Conservation (phyloP, 1,140 invertebrate genomes). For the Nixonia krombeini region DNA sequence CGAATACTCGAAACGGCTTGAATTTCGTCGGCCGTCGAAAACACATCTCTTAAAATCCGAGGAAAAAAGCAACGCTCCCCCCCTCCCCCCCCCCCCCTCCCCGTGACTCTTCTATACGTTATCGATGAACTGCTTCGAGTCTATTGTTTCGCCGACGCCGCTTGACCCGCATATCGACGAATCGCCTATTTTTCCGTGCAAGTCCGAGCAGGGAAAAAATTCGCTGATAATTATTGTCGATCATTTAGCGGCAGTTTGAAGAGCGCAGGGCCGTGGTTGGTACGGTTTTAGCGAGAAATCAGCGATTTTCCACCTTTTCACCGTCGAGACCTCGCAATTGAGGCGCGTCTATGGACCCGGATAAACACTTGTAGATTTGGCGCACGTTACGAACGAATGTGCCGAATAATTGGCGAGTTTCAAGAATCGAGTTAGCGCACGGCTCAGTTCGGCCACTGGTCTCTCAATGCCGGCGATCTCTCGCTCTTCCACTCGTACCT, state of each 20-base stretch:
- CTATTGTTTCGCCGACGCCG: slow-evolving; percentile 49
- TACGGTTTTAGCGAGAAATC: slow-evolving; percentile 55
- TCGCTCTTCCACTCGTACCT: slow-evolving; percentile 22
- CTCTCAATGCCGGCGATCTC: slow-evolving; percentile 21
- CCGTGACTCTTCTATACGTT: not conserved
- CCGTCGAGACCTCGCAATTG: slow-evolving; percentile 23
- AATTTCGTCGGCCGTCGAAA: too few species aligned
- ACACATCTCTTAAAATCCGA: too few species aligned
- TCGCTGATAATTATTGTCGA: slow-evolving; percentile 58
- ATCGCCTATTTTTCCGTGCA: slow-evolving; percentile 40
- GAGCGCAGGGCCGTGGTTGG: not conserved
- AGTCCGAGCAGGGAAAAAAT: slow-evolving; percentile 27
- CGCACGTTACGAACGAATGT: slow-evolving; percentile 69
- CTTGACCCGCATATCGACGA: slow-evolving; percentile 63
- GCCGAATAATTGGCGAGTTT: slow-evolving; percentile 69
- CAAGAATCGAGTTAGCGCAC: slow-evolving; percentile 56
- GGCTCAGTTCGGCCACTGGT: slow-evolving; percentile 7
- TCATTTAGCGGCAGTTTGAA: slow-evolving; percentile 40
- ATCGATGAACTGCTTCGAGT: slow-evolving; percentile 9
- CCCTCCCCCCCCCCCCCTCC: not conserved
- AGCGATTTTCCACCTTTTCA: slow-evolving; percentile 60
- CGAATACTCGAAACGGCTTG: too few species aligned
- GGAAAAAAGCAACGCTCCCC: not conserved
- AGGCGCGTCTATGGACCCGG: slow-evolving; percentile 16
- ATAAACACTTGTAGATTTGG: slow-evolving; percentile 71